phyloP scores from a whole-genome alignment of 2,888 invertebrate genomes.

The Maniola hyperantus region DNA sequence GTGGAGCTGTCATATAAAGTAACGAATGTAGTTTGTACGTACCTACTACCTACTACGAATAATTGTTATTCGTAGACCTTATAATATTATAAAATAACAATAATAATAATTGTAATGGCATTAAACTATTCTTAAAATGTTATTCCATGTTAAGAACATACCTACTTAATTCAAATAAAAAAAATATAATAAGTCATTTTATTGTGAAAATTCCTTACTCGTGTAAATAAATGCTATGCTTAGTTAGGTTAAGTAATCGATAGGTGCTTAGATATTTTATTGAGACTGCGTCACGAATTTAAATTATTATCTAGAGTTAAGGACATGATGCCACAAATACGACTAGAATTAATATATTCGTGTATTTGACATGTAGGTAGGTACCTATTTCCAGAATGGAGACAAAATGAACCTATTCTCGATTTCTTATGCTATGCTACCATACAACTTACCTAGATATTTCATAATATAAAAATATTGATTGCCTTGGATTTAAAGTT shows the following conservation, averaged over 20 bases:
- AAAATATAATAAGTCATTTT: background rate
- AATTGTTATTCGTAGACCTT: no score
- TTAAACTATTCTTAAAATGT: background rate
- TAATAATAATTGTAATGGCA: background rate
- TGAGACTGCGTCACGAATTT: constrained; percentile 80
- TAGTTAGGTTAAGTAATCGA: constrained; percentile 50
- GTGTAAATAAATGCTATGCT: constrained; percentile 49
- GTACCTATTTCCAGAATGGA: constrained; percentile 29
- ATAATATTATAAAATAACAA: background rate
- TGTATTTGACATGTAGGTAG: background rate
- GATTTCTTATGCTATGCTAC: no score
- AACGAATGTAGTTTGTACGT: no score
- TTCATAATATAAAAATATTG: no score
- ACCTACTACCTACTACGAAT: no score
- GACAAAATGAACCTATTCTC: constrained; percentile 1
- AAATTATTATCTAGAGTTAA: constrained; percentile 55
- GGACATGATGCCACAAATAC: constrained; percentile 39
- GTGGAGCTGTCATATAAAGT: no score
- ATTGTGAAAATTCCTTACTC: background rate
- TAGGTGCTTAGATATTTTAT: constrained; percentile 72
- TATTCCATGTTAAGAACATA: background rate
- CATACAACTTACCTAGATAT: background rate
- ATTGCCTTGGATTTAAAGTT: no score
- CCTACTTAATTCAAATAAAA: background rate
- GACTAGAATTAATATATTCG: constrained; percentile 7